Percentiles rank a stretch among this genome's conserved stretches.
These are phyloP conservation scores for Nesogale talazaci DNA, from an alignment of 2,113 vertebrate species.

Conservation along the genomic window DNA sequence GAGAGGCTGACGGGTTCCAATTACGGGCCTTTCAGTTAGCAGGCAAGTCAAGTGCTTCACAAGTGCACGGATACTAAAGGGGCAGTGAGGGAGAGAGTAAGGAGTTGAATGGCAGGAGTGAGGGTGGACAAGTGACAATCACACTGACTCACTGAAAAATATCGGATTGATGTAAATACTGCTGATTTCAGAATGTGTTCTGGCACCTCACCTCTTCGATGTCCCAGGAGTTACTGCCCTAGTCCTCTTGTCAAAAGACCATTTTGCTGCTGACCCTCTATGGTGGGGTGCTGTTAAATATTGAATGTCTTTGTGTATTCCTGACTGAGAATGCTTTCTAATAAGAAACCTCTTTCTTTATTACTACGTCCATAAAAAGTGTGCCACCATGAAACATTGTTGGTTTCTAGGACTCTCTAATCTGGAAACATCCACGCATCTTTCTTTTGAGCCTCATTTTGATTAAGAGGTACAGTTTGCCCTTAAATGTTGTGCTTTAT, in stretches of 20 bases:
- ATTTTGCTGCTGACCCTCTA: neutral
- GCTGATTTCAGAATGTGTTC: neutral
- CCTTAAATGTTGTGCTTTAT: neutral
- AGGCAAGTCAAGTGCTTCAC: neutral
- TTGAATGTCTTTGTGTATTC: neutral
- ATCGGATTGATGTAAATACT: neutral
- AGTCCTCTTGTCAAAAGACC: too few relatives aligned
- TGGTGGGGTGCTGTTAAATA: neutral
- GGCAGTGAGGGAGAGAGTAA: neutral
- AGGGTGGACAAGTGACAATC: neutral
- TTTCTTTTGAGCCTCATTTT: slow-evolving; percentile 27
- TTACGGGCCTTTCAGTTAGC: neutral
- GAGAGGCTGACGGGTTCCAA: neutral
- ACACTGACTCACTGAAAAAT: neutral
- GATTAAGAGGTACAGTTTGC: slow-evolving; percentile 25
- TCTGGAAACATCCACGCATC: neutral
- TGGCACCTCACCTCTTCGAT: neutral
- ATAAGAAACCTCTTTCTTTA: too few relatives aligned
- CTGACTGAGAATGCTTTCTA: too few relatives aligned
- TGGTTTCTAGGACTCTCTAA: neutral
- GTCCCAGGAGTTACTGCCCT: neutral
- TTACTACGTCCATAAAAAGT: neutral
- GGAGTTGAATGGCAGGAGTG: neutral
- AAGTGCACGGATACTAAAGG: neutral
- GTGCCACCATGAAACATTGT: neutral